These are phyloP conservation scores for Tuta absoluta DNA, from an alignment of 2,888 invertebrate genomes.

Conservation along the genomic window DNA sequence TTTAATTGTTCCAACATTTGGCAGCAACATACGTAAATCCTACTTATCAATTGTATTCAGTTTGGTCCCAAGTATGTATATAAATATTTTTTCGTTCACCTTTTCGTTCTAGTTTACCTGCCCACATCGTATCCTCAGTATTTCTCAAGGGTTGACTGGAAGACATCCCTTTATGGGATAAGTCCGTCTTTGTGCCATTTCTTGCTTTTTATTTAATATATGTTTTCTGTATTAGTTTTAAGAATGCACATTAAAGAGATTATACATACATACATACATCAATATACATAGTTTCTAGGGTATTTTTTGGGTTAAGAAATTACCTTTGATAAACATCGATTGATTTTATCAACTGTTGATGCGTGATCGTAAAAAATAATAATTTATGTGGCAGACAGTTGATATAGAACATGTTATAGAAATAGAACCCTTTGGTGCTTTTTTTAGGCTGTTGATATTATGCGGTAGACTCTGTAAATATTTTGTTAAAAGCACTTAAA, in stretches of 20 bases:
- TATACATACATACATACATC: too few species aligned
- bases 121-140: too few species aligned
- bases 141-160: too few species aligned
- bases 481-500: background rate
- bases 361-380: background rate
- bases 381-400: background rate
- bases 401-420: conserved; percentile 3
- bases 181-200: too few species aligned
- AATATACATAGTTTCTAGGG: background rate
- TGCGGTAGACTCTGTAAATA: background rate
- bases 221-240: too few species aligned
- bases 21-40: background rate
- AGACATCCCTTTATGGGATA: too few species aligned
- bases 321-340: too few species aligned
- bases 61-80: too few species aligned
- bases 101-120: too few species aligned
- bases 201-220: too few species aligned
- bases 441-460: background rate
- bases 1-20: conserved; percentile 15
- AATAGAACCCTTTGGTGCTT: conserved; percentile 1
- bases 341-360: background rate
- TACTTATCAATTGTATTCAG: background rate
- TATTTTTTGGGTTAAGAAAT: conserved; percentile 8
- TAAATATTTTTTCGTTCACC: too few species aligned
- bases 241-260: too few species aligned